Evolutionary conservation across 2,888 invertebrate genomes (phyloP).

Genomic region (Catocala sponsa): DNA sequence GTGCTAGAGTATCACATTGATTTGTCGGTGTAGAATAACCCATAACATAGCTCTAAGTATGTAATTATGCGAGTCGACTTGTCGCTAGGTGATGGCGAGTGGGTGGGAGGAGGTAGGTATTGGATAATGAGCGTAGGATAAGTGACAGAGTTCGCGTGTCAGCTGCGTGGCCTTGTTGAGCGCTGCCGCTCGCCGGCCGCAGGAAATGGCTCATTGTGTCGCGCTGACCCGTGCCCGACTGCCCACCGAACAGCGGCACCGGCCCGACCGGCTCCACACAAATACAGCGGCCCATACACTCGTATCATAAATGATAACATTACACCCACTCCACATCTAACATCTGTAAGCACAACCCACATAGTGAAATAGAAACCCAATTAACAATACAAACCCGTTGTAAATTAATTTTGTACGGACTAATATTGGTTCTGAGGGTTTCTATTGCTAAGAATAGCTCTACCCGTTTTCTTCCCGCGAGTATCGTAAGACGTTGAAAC

Average conservation of each 20-base stretch:
- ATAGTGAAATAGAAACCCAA: constrained; percentile 25
- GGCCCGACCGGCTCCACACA: constrained; percentile 21
- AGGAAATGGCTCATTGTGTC: constrained; percentile 83
- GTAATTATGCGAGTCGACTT: neutral
- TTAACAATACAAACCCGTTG: constrained; percentile 22
- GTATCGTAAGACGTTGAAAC: neutral
- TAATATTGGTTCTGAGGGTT: neutral
- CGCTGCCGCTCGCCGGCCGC: constrained; percentile 63
- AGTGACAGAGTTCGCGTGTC: constrained; percentile 65
- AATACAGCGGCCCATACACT: constrained; percentile 14
- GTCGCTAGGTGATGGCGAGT: constrained; percentile 33
- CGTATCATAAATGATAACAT: constrained; percentile 35
- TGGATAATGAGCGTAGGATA: constrained; percentile 59
- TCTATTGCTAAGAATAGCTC: constrained; percentile 5
- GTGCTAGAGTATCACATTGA: too few species aligned
- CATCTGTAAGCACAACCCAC: constrained; percentile 22
- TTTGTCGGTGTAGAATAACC: too few species aligned
- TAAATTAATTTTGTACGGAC: constrained; percentile 19
- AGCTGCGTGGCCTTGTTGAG: constrained; percentile 76
- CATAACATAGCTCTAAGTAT: too few species aligned
- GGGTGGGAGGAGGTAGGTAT: constrained; percentile 23
- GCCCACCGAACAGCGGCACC: constrained; percentile 13
- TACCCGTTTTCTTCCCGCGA: constrained; percentile 6
- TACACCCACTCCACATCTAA: constrained; percentile 31
- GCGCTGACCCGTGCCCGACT: constrained; percentile 76